Evolutionary conservation across 2,888 invertebrate species (phyloP).

Genomic region (Acrobasis repandana): DNA sequence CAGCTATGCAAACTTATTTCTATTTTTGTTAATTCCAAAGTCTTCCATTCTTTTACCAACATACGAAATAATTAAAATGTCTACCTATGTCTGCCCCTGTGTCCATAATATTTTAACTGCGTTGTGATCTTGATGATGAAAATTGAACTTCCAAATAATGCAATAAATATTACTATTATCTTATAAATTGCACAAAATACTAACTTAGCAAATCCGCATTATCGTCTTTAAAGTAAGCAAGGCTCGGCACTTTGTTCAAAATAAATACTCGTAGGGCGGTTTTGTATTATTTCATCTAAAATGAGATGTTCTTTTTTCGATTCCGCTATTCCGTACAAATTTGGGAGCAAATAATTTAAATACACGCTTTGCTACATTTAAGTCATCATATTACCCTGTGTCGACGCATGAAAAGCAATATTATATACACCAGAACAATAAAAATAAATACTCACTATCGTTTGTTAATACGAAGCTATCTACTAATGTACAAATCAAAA

Average conservation of each 20-base stretch:
- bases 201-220: constrained; percentile 26
- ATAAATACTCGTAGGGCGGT: neutral
- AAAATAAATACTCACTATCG: no score
- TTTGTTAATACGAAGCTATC: neutral
- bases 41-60: constrained; percentile 33
- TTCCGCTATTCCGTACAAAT: constrained; percentile 47
- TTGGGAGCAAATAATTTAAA: constrained; percentile 48
- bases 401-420: constrained; percentile 18
- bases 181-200: constrained; percentile 23
- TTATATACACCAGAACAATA: neutral
- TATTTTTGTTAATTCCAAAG: constrained; percentile 24
- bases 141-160: constrained; percentile 30
- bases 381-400: constrained; percentile 21
- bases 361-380: constrained; percentile 29
- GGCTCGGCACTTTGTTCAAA: constrained; percentile 24
- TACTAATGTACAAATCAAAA: constrained; percentile 30
- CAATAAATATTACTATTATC: constrained; percentile 23
- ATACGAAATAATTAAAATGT: constrained; percentile 10
- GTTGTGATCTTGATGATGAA: constrained; percentile 32
- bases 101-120: constrained; percentile 20
- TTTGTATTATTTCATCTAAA: neutral
- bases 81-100: constrained; percentile 23
- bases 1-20: neutral
- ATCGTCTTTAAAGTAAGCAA: constrained; percentile 28
- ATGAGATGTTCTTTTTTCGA: neutral